A percentile compares a stretch with the other conserved stretches of the same genome.
These are phyloP conservation scores for Drosophila rellima DNA, from an alignment of 2,888 invertebrate genomes.

Conservation along the genomic window DNA sequence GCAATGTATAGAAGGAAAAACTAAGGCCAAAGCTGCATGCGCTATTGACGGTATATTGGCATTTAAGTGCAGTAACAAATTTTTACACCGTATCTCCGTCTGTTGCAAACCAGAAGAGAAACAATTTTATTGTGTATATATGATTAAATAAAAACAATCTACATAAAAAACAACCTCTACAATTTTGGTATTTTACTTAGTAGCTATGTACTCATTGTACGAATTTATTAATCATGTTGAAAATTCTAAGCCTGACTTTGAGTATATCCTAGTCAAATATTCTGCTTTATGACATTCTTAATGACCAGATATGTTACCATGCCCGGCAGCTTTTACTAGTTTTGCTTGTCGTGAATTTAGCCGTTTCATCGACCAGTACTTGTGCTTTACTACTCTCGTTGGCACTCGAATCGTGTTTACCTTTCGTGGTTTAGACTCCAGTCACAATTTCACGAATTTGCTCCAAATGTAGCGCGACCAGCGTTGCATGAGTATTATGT, in stretches of 20 bases:
- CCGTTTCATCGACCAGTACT: conserved; percentile 8
- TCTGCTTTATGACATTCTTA: background rate
- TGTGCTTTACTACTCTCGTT: background rate
- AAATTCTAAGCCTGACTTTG: background rate
- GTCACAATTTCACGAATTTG: conserved; percentile 51
- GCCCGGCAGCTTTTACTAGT: conserved; percentile 67
- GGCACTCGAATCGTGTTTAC: conserved; percentile 30
- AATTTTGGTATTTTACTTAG: too few species aligned
- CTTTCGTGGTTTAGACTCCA: conserved; percentile 27
- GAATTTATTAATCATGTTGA: background rate
- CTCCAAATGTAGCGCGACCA: conserved; percentile 38
- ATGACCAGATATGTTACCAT: conserved; percentile 30
- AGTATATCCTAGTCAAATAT: background rate
- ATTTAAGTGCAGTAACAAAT: background rate
- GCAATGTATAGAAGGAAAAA: background rate
- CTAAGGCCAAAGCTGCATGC: background rate
- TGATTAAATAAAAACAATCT: background rate
- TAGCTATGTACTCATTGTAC: too few species aligned
- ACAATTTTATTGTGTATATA: background rate
- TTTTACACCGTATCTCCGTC: background rate
- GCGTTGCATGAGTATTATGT: conserved; percentile 28
- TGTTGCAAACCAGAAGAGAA: background rate
- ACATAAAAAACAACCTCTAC: background rate
- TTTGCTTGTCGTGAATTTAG: conserved; percentile 46
- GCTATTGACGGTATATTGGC: background rate